phyloP scores from a whole-genome alignment of 2,113 vertebrate species.

The Oryzias celebensis region DNA sequence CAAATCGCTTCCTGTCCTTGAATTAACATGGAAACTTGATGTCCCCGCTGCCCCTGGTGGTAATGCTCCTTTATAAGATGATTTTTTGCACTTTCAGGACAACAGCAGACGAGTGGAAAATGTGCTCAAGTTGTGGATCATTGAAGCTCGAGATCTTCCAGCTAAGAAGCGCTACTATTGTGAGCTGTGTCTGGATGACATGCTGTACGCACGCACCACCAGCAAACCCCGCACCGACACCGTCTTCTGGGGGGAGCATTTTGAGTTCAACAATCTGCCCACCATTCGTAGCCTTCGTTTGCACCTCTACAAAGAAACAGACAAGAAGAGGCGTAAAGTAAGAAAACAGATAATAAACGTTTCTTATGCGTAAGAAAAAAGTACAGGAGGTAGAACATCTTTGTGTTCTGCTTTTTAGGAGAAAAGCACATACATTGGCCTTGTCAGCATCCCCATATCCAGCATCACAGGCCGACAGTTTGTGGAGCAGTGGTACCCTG shows the following conservation, averaged over 20 bases:
- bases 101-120: slow-evolving; percentile 96
- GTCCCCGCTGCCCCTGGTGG: background rate
- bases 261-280: slow-evolving; percentile 96
- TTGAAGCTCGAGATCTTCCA: slow-evolving; percentile 93
- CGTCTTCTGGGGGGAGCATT: slow-evolving; percentile 98
- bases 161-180: slow-evolving; percentile 98
- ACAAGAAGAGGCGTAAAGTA: slow-evolving; percentile 94
- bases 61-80: slow-evolving; percentile 58
- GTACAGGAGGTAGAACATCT: background rate
- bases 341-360: background rate
- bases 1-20: too few species aligned
- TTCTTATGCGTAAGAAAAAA: background rate
- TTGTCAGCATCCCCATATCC: slow-evolving; percentile 95
- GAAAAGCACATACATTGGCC: slow-evolving; percentile 94
- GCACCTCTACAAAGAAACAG: slow-evolving; percentile 96
- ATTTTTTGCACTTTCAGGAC: slow-evolving; percentile 78
- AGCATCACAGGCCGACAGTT: slow-evolving; percentile 93
- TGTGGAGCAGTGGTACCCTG: slow-evolving; percentile 96
- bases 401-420: slow-evolving; percentile 67
- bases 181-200: slow-evolving; percentile 96
- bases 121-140: slow-evolving; percentile 96
- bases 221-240: slow-evolving; percentile 95
- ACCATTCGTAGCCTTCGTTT: slow-evolving; percentile 92
- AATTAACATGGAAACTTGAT: too few species aligned
- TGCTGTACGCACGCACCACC: slow-evolving; percentile 95